Base-by-base conservation (phyloP, 53 echinoderm and acorn worm genomes). In the Echinometra lucunter region DNA sequence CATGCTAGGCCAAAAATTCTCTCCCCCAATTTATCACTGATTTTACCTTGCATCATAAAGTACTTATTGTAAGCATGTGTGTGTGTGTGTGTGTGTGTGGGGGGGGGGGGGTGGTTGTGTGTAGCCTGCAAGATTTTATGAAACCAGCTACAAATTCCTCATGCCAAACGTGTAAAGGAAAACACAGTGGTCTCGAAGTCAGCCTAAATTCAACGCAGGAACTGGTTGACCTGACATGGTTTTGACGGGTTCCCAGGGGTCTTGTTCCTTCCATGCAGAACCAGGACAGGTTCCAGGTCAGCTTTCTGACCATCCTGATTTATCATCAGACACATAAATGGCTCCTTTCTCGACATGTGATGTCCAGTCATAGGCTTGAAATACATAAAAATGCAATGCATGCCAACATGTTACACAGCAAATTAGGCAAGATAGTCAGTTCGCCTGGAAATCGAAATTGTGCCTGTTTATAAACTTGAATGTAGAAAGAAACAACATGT, bases 171-270 rank as follows among this genome's bases (percentile, higher is more conserved):
- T 53, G 53, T 49, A 9, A 49, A 6, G 9, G 49, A 70, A 9
- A 70, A 0, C 7, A 70, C 30, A 38, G 38, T 38, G 9, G 38
- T 32, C 75, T 32, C 38, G 75, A 49, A 49, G 49, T 49, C 49
- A 49, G 49, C 49, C 49, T 49, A 53, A 53, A 53, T 13, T 53
- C 8, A 18, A 15, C 13, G 23, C 40, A 78, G 78, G 78, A 78
- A 78, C 38, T 78, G 42, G 78, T 40, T 78, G 78, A 78, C 78
- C 78, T 78, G 78, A 42, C 78, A 78, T 78, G 21, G 78, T 78
- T 78, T 78, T 40, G 78, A 78, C 42, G 3, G 8, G 78, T 78
- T 78, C 78, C 78, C 78, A 78, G 42, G 78, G 78, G 78, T 78
- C 42, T 38, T 78, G 42, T 78, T 78, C 78, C 78, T 78, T 78